phyloP scores from a whole-genome alignment of 2,888 invertebrate species.

The Ferrisia virgata region DNA sequence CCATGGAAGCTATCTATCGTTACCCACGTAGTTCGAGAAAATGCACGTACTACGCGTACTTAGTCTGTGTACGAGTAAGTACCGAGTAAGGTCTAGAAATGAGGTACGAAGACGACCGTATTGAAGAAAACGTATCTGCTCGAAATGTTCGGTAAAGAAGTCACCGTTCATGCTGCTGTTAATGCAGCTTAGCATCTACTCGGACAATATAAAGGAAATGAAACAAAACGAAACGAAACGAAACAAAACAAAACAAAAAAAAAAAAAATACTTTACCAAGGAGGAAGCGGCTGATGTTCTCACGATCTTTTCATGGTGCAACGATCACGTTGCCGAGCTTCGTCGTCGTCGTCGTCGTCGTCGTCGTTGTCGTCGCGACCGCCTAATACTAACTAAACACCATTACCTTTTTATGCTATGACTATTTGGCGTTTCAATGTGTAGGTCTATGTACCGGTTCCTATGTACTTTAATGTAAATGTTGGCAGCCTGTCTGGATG shows the following conservation, averaged over 20 bases:
- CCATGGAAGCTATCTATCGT: too few relatives aligned
- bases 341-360: background rate
- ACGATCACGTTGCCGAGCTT: background rate
- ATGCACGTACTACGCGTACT: too few relatives aligned
- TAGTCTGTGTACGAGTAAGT: too few relatives aligned
- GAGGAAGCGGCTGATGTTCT: background rate
- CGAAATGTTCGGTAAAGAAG: background rate
- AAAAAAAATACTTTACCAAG: background rate
- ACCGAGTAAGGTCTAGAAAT: too few relatives aligned
- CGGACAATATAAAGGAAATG: conserved; percentile 8
- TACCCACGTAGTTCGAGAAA: too few relatives aligned
- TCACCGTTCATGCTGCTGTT: background rate
- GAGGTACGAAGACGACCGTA: too few relatives aligned
- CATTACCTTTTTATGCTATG: background rate
- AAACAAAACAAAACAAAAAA: too few relatives aligned
- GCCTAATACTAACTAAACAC: background rate
- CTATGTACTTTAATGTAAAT: too few relatives aligned
- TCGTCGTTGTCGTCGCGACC: background rate
- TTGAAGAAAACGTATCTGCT: background rate
- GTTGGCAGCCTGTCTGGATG: too few relatives aligned
- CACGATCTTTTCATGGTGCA: conserved; percentile 21
- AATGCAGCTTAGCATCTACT: background rate
- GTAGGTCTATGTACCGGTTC: too few relatives aligned
- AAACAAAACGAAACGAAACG: too few relatives aligned
- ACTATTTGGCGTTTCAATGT: too few relatives aligned